Base-by-base conservation (phyloP, 2,888 invertebrate genomes). In the Torymus auratus region DNA sequence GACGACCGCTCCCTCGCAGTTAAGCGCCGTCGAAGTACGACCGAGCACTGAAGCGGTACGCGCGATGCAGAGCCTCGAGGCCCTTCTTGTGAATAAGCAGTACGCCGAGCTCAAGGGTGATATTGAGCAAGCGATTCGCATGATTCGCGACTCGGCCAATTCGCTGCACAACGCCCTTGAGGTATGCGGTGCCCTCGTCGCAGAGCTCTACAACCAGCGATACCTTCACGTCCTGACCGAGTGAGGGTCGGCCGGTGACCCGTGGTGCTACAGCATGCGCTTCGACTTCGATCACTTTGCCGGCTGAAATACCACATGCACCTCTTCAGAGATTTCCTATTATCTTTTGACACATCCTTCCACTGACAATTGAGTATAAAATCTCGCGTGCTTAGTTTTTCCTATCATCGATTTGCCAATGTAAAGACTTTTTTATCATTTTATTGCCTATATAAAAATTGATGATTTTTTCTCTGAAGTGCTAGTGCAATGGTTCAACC, bases 91-190 rank as follows among this genome's bases (percentile, higher is more conserved):
- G 13, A 92, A 91, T 80, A 92, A 92, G 80, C 91, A 91, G 76
- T 92, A 92, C 83, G 84, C 87, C 2, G 92, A 92, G 53, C 84
- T 92, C 7, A 89, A 89, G 76, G 87, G 88, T 50, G 89, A 91
- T 53, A 87, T 92, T 20, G 92, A 92, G 82, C 87, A 89, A 69
- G 89, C 91, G 15, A 86, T 92, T 12, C 87, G 88, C 69, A 87
- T 90, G 52, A 93, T 93, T 82, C 92, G 92, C 84, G 92, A 93
- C 85, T 91, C 93, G 10, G 91, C 90, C 60, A 93, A 93, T 88
- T 93, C 93, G 0, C 87, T 93, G 76, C 93, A 93, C 85, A 93
- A 93, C 83, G 92, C 91, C 3, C 88, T 91, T 65, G 87, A 89
- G 10, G 91, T 93, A 75, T 87, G 92, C 65, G 90, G 91, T 56